Evolutionary conservation across 1,140 invertebrate species (phyloP).

Genomic region (Platyscapa corneri): DNA sequence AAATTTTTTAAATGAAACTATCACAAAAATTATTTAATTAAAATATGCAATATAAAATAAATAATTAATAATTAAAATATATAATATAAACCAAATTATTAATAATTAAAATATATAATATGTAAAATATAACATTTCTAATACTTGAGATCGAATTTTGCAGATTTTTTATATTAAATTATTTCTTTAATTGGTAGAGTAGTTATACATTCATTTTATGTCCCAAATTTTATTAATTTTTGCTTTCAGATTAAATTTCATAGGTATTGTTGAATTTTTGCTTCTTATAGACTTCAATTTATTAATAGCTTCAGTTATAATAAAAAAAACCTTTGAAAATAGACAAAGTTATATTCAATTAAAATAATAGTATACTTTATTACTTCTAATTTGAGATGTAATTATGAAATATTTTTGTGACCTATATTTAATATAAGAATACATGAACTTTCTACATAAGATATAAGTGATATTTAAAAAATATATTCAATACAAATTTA

Average conservation of each 20-base stretch:
- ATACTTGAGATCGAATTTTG: neutral
- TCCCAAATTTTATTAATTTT: neutral
- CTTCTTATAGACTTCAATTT: slow-evolving; percentile 18
- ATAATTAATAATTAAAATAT: too few species aligned
- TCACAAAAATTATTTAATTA: neutral
- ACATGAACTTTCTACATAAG: too few species aligned
- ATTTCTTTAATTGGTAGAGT: neutral
- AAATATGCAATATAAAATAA: too few species aligned
- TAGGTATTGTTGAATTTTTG: neutral
- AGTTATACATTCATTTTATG: neutral
- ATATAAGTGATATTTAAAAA: too few species aligned
- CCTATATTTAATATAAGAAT: too few species aligned
- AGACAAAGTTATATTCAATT: too few species aligned
- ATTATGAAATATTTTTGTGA: too few species aligned
- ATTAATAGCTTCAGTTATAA: neutral
- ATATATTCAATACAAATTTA: too few species aligned
- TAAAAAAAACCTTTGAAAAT: neutral
- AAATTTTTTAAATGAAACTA: slow-evolving; percentile 21
- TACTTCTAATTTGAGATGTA: neutral
- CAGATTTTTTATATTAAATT: neutral
- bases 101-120: too few species aligned
- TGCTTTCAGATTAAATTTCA: neutral
- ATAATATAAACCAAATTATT: too few species aligned
- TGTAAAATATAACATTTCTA: too few species aligned
- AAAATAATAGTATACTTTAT: too few species aligned